Evolutionary conservation across 2,888 invertebrate genomes (phyloP).

Genomic region (Silvanus unidentatus): DNA sequence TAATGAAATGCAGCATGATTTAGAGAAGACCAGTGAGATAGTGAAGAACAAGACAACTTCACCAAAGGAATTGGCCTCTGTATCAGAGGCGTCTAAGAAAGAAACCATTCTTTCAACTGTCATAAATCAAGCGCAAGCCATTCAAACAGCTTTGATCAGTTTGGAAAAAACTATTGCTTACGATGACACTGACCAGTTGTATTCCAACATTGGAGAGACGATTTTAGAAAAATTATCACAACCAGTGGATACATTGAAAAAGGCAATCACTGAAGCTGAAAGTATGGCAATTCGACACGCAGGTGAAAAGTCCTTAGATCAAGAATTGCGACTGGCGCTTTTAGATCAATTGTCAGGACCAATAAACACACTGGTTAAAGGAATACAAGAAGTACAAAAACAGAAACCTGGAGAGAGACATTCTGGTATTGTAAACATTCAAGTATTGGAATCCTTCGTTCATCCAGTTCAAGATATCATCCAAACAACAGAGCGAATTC

Average conservation of each 20-base stretch:
- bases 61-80: slow-evolving; percentile 15
- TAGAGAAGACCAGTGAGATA: slow-evolving; percentile 39
- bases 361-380: slow-evolving; percentile 56
- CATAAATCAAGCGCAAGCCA: slow-evolving; percentile 37
- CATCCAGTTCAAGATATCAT: slow-evolving; percentile 37
- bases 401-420: slow-evolving; percentile 28
- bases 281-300: slow-evolving; percentile 37
- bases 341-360: slow-evolving; percentile 60
- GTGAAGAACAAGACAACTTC: slow-evolving; percentile 29
- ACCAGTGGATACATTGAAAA: slow-evolving; percentile 34
- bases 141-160: slow-evolving; percentile 46
- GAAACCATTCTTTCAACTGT: slow-evolving; percentile 9
- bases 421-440: slow-evolving; percentile 26
- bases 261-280: slow-evolving; percentile 36
- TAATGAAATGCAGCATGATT: slow-evolving; percentile 53
- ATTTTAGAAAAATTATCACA: slow-evolving; percentile 35
- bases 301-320: slow-evolving; percentile 36
- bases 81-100: slow-evolving; percentile 32
- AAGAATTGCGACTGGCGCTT: slow-evolving; percentile 50
- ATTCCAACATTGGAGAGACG: slow-evolving; percentile 25
- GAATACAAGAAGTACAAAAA: slow-evolving; percentile 49
- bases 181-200: slow-evolving; percentile 28
- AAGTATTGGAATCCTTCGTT: slow-evolving; percentile 36
- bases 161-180: slow-evolving; percentile 26
- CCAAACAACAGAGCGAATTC: slow-evolving; percentile 35